Evolutionary conservation across 1,140 invertebrate genomes (phyloP), one percentile per base, ranked within the genome.

Genomic region (Panagrolaimus sp.): DNA sequence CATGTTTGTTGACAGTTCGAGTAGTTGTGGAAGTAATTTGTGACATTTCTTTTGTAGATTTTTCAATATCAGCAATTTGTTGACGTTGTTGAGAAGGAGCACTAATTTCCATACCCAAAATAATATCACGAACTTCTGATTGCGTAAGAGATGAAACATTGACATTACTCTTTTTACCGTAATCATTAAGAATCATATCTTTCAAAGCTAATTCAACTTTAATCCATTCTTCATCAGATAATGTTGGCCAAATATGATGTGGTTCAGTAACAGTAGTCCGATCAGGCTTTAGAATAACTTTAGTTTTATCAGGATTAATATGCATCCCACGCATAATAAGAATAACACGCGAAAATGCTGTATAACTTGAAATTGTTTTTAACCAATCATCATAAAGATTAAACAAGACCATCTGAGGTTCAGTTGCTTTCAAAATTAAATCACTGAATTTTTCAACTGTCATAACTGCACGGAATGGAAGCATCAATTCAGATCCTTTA

Each of bases 341-440:
- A 81, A 99, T 98, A 46, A 99, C 86, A 82, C 96, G 88, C 62
- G 94, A 98, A 87, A 99, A 98, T 0, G 96, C 95, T 88, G 76
- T 48, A 74, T 81, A 76, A 48, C 72, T 72, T n/a, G 73, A 79
- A 65, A 83, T 83, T 14, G 82, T 78, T 74, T 98, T 98, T 7
- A 99, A 85, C 96, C 96, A 98, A 84, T 99, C 96, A 84, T 99
- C 96, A 78, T 98, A 99, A 4, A 99, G 86, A 86, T 99, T 99
- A 85, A 99, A 99, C 0, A 99, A 85, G 8, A 98, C 94, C 96
- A 99, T 99, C 84, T 99, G 96, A 1, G 96, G 96, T 83, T 99
- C 96, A 0, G 94, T 98, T 1, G 96, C 96, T 85, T 99, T 98
- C 9, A 99, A 85, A 82, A 99, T 99, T 0, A 98, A 85, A 86